Percentiles rank a stretch among this genome's conserved stretches.
These are phyloP conservation scores for Ericerus pela DNA, from an alignment of 1,140 invertebrate genomes.

Conservation along the genomic window DNA sequence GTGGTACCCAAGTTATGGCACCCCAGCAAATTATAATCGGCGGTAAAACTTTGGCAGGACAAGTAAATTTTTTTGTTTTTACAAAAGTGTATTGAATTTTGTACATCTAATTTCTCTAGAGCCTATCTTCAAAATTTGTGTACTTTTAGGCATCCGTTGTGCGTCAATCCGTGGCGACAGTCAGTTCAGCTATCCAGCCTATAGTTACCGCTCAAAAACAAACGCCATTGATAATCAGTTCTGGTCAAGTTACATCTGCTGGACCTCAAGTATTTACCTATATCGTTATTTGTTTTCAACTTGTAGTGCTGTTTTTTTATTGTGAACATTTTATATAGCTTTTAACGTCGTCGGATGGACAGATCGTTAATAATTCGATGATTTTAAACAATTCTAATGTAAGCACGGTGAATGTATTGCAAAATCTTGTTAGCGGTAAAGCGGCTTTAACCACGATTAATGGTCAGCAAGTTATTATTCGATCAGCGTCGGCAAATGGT, in stretches of 20 bases:
- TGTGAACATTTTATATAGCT: background rate
- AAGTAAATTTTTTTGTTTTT: too few species aligned
- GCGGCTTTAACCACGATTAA: slow-evolving; percentile 58
- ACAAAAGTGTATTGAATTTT: too few species aligned
- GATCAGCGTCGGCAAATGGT: slow-evolving; percentile 39
- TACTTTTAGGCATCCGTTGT: too few species aligned
- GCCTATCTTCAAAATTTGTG: too few species aligned
- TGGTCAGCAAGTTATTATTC: slow-evolving; percentile 64
- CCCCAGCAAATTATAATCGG: slow-evolving; percentile 24
- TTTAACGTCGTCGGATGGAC: background rate
- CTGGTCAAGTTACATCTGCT: background rate
- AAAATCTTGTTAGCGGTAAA: slow-evolving; percentile 31
- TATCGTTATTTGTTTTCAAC: too few species aligned
- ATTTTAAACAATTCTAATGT: slow-evolving; percentile 50
- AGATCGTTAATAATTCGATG: background rate
- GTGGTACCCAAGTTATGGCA: slow-evolving; percentile 23
- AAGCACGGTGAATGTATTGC: slow-evolving; percentile 14
- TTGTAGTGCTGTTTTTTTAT: too few species aligned
- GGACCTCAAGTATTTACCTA: background rate
- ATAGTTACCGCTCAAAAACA: background rate
- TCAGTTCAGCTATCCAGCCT: background rate
- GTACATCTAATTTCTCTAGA: too few species aligned
- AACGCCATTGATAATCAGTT: background rate
- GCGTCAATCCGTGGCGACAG: background rate
- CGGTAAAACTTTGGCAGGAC: slow-evolving; percentile 20